These are phyloP conservation scores for Leucozona laternaria DNA, from an alignment of 2,888 invertebrate genomes.

Conservation along the genomic window DNA sequence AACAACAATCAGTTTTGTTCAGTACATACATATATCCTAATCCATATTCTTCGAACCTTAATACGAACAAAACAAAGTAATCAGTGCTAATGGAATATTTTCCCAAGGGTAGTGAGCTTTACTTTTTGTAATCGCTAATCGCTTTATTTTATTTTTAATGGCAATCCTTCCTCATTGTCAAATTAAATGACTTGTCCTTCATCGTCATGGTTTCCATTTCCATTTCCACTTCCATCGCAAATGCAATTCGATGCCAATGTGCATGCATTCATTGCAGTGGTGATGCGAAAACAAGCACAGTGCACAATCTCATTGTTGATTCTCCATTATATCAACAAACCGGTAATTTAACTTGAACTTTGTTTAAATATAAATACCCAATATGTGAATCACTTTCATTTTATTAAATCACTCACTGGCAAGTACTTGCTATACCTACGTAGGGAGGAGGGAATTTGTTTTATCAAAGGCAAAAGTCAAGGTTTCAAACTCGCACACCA, in stretches of 20 bases:
- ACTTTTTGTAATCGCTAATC: background rate
- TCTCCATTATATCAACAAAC: conserved; percentile 45
- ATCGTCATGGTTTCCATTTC: background rate
- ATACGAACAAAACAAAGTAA: background rate
- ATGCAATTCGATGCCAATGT: conserved; percentile 9
- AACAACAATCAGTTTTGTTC: no score
- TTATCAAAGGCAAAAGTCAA: conserved; percentile 22
- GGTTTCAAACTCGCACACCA: background rate
- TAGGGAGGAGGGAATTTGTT: background rate
- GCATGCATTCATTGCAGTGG: conserved; percentile 6
- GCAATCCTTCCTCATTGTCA: background rate
- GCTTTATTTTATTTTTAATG: background rate
- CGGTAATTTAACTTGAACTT: conserved; percentile 39
- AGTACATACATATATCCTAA: no score
- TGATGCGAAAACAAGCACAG: conserved; percentile 20
- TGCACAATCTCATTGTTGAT: background rate
- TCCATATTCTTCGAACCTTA: conserved; percentile 21
- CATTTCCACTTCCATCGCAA: background rate
- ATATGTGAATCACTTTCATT: conserved; percentile 46
- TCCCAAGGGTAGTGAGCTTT: background rate
- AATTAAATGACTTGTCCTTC: background rate
- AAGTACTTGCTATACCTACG: background rate
- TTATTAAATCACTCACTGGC: background rate
- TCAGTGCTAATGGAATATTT: conserved; percentile 5
- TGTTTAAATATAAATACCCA: background rate